phyloP scores from a whole-genome alignment of 2,797 vertebrate genomes.

The Coilia nasus region DNA sequence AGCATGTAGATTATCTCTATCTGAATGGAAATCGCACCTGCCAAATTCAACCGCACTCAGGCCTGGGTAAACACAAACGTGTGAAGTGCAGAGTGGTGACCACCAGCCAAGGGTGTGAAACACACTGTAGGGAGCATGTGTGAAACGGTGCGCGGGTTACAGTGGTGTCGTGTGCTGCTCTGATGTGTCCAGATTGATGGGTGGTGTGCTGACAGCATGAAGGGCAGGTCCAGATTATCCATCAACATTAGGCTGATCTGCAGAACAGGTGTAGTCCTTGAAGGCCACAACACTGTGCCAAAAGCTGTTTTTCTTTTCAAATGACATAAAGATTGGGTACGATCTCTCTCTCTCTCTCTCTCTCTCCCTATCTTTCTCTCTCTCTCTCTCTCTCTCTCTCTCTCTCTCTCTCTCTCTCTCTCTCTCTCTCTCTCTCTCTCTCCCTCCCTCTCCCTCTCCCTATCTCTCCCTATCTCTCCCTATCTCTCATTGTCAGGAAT shows the following conservation, averaged over 20 bases:
- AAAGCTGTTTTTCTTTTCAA: conserved; percentile 35
- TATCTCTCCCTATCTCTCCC: not conserved
- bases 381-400: not conserved
- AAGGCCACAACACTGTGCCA: conserved; percentile 38
- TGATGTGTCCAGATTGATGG: conserved; percentile 33
- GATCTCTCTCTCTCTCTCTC: not conserved
- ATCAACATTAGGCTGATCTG: conserved; percentile 28
- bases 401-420: not conserved
- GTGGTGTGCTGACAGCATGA: conserved; percentile 39
- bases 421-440: not conserved
- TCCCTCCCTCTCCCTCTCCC: not conserved
- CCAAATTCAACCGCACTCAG: not conserved
- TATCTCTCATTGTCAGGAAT: not conserved
- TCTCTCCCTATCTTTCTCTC: not conserved
- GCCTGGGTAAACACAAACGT: not conserved
- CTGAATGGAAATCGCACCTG: conserved; percentile 24
- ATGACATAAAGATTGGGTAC: conserved; percentile 10
- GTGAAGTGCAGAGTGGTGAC: not conserved
- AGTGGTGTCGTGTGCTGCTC: not conserved
- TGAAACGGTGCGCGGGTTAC: not conserved
- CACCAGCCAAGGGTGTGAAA: not conserved
- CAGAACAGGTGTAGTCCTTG: conserved; percentile 42
- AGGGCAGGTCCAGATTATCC: conserved; percentile 42
- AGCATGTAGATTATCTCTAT: conserved; percentile 41
- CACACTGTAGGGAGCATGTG: conserved; percentile 8